phyloP scores from a whole-genome alignment of 2,797 vertebrate genomes.

The Anabacerthia variegaticeps region DNA sequence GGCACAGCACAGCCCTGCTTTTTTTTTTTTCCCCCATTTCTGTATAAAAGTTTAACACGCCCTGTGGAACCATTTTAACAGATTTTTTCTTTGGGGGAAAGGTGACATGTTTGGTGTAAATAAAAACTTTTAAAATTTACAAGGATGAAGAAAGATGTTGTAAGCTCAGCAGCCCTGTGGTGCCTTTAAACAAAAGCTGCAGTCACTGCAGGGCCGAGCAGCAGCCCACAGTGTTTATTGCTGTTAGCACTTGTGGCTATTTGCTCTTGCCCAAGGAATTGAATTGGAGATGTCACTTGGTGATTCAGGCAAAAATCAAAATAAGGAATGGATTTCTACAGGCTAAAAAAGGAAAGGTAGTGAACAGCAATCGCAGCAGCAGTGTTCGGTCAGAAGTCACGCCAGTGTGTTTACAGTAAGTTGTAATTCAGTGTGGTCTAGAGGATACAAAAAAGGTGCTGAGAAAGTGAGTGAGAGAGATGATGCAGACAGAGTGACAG shows the following conservation, averaged over 20 bases:
- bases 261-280: conserved; percentile 30
- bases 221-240: conserved; percentile 6
- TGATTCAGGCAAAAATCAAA: conserved; percentile 24
- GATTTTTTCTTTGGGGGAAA: not conserved
- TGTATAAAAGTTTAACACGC: not conserved
- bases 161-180: not conserved
- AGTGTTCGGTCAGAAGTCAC: not conserved
- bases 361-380: not conserved
- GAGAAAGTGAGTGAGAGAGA: not conserved
- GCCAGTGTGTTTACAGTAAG: not conserved
- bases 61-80: not conserved
- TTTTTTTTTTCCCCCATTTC: too few relatives aligned
- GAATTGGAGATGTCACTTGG: not conserved
- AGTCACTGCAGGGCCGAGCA: not conserved
- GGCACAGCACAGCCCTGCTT: not conserved
- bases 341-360: not conserved
- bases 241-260: conserved; percentile 1
- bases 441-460: not conserved
- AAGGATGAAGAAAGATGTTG: not conserved
- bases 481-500: not conserved
- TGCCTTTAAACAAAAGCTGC: conserved; percentile 15
- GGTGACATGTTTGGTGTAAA: conserved; percentile 1
- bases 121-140: not conserved
- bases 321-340: not conserved
- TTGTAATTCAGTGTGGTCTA: not conserved